Percentiles rank a stretch among this genome's conserved stretches.
Conservation (phyloP, 2,113 vertebrate species). For the Sylvia atricapilla region DNA sequence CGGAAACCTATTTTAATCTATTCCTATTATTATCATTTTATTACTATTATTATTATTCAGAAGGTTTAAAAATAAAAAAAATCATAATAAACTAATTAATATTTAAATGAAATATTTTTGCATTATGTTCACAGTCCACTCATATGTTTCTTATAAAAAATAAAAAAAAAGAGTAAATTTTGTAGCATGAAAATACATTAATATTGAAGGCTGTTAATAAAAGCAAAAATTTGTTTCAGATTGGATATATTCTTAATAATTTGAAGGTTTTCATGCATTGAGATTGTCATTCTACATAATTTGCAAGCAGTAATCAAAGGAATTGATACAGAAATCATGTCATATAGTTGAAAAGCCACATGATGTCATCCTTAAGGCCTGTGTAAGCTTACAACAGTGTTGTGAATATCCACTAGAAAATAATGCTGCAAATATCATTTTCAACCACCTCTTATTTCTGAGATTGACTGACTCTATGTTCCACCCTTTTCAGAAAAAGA, state of each 20-base stretch:
- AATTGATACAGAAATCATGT: neutral
- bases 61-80: rapidly evolving
- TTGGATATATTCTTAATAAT: neutral
- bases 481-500: neutral
- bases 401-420: neutral
- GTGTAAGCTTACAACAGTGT: neutral
- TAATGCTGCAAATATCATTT: neutral
- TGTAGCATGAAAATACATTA: neutral
- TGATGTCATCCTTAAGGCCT: neutral
- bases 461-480: neutral
- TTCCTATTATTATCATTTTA: neutral
- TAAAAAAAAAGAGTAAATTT: neutral
- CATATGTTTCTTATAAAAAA: neutral
- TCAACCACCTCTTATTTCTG: neutral
- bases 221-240: neutral
- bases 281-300: neutral
- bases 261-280: neutral
- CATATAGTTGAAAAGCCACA: neutral
- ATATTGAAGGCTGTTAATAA: neutral
- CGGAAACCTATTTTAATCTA: neutral
- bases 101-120: neutral
- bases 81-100: neutral
- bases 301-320: neutral
- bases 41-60: neutral
- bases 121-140: neutral